Base-by-base conservation (phyloP, 2,113 vertebrate genomes). In the Chionis minor region DNA sequence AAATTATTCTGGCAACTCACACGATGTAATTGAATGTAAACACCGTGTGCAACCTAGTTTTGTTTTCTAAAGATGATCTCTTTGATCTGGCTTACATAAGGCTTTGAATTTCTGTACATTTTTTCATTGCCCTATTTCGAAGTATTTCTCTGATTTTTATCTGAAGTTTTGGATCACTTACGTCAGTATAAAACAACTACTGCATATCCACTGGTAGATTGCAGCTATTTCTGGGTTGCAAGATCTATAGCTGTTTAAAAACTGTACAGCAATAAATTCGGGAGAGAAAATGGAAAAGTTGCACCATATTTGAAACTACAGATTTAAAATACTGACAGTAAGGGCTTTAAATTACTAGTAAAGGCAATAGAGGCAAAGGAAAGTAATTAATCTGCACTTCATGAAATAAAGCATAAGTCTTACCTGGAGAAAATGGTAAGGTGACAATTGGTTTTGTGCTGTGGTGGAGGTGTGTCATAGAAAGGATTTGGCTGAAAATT, bases 71-170 rank as follows among this genome's bases (percentile, higher is more conserved):
- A 42, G 88, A 59, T 55, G 49, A 74, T 88, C 56, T 62, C 45
- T 88, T 75, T 95, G 74, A 89, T 96, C 90, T 81, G 38, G 62
- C 56, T 96, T 94, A 87, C 30, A 15, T 86, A 85, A 94, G 9
- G 38, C 61, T 88, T 79, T 82, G 58, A 35, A n/a, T 70, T 89
- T 73, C 65, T 85, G 65, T 72, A 42, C 16, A 4, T 30, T 79
- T 89, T 92, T 94, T 86, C 35, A 42, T 81, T 1, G 7, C 72
- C 55, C 79, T 45, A 12, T 86, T 88, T 81, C 0, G 1, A 88
- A 88, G n/a, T 58, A 51, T 70, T 83, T 80, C 22, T 83, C 67
- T 70, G 69, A 27, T 62, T 89, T 33, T 81, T 75, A 44, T 44
- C 49, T 62, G n/a, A 73, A 62, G n/a, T 75, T 92, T 91, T 81